Percentiles rank a stretch among this genome's conserved stretches.
Conservation (phyloP, 2,113 vertebrate species). For the Salvelinus sp. region DNA sequence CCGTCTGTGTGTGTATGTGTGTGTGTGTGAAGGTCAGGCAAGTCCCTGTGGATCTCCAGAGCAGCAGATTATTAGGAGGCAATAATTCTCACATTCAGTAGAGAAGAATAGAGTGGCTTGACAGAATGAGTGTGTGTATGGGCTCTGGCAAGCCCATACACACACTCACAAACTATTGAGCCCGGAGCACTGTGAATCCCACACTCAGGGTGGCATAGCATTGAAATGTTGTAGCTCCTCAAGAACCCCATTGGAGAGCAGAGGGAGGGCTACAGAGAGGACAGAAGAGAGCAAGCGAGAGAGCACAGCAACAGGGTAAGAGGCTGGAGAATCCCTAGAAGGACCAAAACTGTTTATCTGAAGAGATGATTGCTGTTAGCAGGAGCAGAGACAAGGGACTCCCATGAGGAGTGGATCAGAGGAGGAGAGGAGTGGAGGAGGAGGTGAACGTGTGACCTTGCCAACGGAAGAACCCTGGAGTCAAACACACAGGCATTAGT, state of each 20-base stretch:
- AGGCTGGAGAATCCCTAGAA: neutral
- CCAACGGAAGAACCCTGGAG: neutral
- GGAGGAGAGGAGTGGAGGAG: neutral
- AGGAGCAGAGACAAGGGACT: neutral
- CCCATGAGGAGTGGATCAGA: neutral
- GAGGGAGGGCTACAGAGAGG: slow-evolving; percentile 27
- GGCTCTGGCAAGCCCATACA: neutral
- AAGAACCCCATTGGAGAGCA: slow-evolving; percentile 34
- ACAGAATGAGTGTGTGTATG: no score
- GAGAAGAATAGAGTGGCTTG: no score
- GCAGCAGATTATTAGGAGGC: no score
- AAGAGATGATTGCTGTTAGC: neutral
- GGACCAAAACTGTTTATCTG: slow-evolving; percentile 16
- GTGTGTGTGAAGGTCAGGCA: neutral
- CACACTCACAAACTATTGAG: neutral
- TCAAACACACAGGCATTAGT: neutral
- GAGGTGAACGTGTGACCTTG: neutral
- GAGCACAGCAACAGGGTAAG: neutral
- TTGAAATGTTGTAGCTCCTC: slow-evolving; percentile 39
- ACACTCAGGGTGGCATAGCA: slow-evolving; percentile 22
- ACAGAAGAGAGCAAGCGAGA: neutral
- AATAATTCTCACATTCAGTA: no score
- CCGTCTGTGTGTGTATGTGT: neutral
- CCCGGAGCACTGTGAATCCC: slow-evolving; percentile 28
- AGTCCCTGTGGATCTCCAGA: no score